phyloP scores from a whole-genome alignment of 2,797 vertebrate species.

The Sandelia bainsii region DNA sequence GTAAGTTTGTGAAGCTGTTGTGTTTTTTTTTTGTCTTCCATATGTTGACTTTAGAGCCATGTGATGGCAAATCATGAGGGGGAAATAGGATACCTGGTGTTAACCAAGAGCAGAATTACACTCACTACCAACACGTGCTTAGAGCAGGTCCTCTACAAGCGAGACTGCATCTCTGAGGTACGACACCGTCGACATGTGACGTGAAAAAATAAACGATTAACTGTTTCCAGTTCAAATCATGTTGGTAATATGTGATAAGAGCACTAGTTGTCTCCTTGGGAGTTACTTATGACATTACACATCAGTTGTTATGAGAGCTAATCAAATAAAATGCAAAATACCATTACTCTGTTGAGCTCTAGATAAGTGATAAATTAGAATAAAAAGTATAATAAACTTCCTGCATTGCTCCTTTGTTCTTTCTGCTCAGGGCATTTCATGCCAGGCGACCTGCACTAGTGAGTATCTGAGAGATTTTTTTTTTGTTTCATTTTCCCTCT shows the following conservation, averaged over 20 bases:
- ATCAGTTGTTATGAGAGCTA: too few species aligned
- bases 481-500: neutral
- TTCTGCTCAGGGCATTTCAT: rapidly evolving
- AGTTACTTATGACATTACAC: too few species aligned
- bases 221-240: too few species aligned
- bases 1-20: too few species aligned
- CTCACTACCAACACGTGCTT: rapidly evolving
- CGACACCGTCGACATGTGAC: neutral
- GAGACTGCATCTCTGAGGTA: conserved; percentile 20
- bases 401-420: neutral
- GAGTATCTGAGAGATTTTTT: conserved; percentile 13
- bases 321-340: neutral
- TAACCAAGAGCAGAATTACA: rapidly evolving
- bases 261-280: too few species aligned
- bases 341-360: too few species aligned
- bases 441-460: rapidly evolving
- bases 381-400: neutral
- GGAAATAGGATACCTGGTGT: rapidly evolving
- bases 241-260: too few species aligned
- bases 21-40: neutral
- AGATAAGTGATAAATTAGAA: too few species aligned
- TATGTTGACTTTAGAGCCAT: neutral
- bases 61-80: rapidly evolving
- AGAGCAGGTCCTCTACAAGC: rapidly evolving
- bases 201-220: too few species aligned